Evolutionary conservation across 2,888 invertebrate species (phyloP).

Genomic region (Orgyia antiqua): DNA sequence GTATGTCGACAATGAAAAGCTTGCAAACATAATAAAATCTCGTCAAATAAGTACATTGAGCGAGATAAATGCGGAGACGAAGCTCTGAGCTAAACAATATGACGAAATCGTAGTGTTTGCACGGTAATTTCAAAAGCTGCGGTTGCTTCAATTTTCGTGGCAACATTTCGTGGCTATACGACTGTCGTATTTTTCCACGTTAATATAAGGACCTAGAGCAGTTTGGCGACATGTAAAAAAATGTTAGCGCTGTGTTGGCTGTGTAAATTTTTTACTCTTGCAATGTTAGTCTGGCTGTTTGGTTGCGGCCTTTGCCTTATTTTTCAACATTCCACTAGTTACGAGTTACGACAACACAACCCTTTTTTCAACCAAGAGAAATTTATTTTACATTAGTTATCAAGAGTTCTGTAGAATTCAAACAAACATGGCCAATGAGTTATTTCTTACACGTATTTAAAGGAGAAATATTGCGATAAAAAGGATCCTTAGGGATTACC

Average conservation of each 20-base stretch:
- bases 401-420: too few relatives aligned
- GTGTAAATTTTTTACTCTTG: conserved; percentile 10
- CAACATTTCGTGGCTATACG: conserved; percentile 14
- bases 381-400: too few relatives aligned
- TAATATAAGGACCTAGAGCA: conserved; percentile 13
- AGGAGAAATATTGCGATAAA: too few relatives aligned
- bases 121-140: conserved; percentile 38
- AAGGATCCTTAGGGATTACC: too few relatives aligned
- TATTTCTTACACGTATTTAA: too few relatives aligned
- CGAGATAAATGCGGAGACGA: conserved; percentile 36
- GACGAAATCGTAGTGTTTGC: conserved; percentile 39
- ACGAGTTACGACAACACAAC: not conserved
- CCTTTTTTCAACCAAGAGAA: too few relatives aligned
- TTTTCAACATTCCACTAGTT: conserved; percentile 2
- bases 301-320: conserved; percentile 4
- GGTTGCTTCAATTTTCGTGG: conserved; percentile 10
- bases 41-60: conserved; percentile 41
- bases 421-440: too few relatives aligned
- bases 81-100: conserved; percentile 33
- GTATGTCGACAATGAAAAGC: conserved; percentile 30
- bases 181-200: conserved; percentile 6
- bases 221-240: conserved; percentile 22
- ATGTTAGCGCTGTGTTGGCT: conserved; percentile 7
- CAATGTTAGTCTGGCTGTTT: conserved; percentile 9
- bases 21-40: conserved; percentile 48